These are phyloP conservation scores for Chironomus tepperi DNA, from an alignment of 1,140 invertebrate genomes.

Conservation along the genomic window DNA sequence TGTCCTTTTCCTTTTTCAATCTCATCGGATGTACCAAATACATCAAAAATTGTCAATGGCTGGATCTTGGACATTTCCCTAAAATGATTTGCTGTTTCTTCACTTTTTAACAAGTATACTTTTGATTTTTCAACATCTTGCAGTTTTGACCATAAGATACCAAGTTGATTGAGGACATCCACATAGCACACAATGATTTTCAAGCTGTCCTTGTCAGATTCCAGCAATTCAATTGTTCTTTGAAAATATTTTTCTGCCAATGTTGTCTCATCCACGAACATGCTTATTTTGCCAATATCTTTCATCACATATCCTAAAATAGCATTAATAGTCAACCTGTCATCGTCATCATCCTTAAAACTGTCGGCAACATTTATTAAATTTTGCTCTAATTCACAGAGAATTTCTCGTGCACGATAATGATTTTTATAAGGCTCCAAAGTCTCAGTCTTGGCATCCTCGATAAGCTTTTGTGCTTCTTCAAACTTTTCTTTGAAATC, in stretches of 20 bases:
- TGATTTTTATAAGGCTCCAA: slow-evolving; percentile 69
- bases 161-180: slow-evolving; percentile 69
- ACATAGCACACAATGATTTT: slow-evolving; percentile 52
- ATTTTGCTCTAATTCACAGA: slow-evolving; percentile 46
- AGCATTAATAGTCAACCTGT: slow-evolving; percentile 34
- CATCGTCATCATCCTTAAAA: slow-evolving; percentile 31
- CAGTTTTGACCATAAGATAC: slow-evolving; percentile 64
- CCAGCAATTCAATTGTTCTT: slow-evolving; percentile 54
- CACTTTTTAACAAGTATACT: slow-evolving; percentile 56
- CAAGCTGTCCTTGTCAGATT: slow-evolving; percentile 36
- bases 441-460: slow-evolving; percentile 59
- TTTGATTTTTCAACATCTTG: slow-evolving; percentile 55
- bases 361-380: slow-evolving; percentile 32
- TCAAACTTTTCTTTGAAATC: slow-evolving; percentile 55
- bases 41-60: slow-evolving; percentile 49
- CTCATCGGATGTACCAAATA: slow-evolving; percentile 45
- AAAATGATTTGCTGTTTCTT: slow-evolving; percentile 58
- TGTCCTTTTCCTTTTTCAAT: slow-evolving; percentile 30
- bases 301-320: slow-evolving; percentile 55
- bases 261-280: slow-evolving; percentile 70
- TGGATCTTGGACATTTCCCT: slow-evolving; percentile 41
- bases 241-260: slow-evolving; percentile 61
- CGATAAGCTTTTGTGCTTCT: slow-evolving; percentile 58
- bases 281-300: slow-evolving; percentile 63
- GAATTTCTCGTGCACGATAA: slow-evolving; percentile 61